These are phyloP conservation scores for Glaucopsyche alexis DNA, from an alignment of 2,888 invertebrate genomes.

Conservation along the genomic window DNA sequence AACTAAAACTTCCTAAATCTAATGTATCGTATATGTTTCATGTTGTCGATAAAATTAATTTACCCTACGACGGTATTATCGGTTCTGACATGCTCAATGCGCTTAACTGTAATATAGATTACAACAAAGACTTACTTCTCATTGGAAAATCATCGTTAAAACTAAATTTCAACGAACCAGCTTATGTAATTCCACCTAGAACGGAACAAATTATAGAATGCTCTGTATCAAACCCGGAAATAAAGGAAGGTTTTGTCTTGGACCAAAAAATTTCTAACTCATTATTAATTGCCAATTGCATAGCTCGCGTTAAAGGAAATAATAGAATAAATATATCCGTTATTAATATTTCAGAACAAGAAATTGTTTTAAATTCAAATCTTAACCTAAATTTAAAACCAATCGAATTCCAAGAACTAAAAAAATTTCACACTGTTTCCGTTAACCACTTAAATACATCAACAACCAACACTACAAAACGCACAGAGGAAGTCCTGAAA, in stretches of 20 bases:
- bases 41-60: conserved; percentile 32
- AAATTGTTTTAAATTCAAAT: conserved; percentile 15
- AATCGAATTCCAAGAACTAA: no score
- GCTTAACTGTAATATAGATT: conserved; percentile 28
- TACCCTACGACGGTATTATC: conserved; percentile 34
- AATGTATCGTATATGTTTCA: conserved; percentile 27
- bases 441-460: no score
- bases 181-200: neutral
- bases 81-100: conserved; percentile 32
- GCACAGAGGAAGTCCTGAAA: no score
- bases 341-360: conserved; percentile 34
- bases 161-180: neutral
- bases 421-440: no score
- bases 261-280: conserved; percentile 31
- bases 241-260: conserved; percentile 39
- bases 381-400: neutral
- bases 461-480: no score
- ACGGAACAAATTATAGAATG: conserved; percentile 22
- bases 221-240: conserved; percentile 35
- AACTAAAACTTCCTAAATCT: no score
- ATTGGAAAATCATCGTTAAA: conserved; percentile 12
- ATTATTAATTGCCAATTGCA: no score
- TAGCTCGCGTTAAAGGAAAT: conserved; percentile 31
- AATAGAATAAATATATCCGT: conserved; percentile 37
- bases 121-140: neutral